Percentiles rank a stretch among this genome's conserved stretches.
phyloP scores from a whole-genome alignment of 2,797 vertebrate genomes.

The Manis javanica region DNA sequence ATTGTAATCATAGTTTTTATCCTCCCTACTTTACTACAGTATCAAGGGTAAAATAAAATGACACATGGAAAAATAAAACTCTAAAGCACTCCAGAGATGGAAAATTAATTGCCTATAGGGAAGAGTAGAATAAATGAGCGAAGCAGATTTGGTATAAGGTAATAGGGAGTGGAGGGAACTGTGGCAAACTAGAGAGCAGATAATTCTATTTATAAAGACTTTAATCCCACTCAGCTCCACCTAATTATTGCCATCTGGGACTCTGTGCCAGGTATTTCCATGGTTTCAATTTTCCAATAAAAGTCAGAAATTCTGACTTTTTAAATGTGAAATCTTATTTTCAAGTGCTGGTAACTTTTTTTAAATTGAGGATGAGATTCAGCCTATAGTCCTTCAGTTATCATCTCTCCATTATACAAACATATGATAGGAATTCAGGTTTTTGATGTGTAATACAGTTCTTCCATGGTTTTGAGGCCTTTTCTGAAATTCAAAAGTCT shows the following conservation, averaged over 20 bases:
- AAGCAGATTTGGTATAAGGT: background rate
- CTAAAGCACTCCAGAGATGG: background rate
- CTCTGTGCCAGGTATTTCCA: background rate
- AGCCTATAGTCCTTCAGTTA: background rate
- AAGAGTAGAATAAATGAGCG: background rate
- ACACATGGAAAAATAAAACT: conserved; percentile 32
- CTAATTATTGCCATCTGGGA: background rate
- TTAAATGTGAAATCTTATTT: conserved; percentile 35
- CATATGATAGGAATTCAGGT: background rate
- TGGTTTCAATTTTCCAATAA: background rate
- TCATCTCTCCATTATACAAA: background rate
- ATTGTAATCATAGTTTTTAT: conserved; percentile 21
- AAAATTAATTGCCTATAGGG: conserved; percentile 37
- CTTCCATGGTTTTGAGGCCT: background rate
- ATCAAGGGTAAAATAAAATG: conserved; percentile 28
- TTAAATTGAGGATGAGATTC: background rate
- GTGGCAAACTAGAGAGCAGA: background rate
- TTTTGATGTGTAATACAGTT: background rate
- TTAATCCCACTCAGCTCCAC: background rate
- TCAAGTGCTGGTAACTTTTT: conserved; percentile 47
- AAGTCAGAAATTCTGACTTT: conserved; percentile 43
- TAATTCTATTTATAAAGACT: conserved; percentile 3
- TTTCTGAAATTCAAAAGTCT: conserved; percentile 44
- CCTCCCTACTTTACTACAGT: background rate
- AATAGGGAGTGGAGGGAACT: background rate